Evolutionary conservation across 1,140 invertebrate genomes (phyloP).

Genomic region (Cotesia glomerata): DNA sequence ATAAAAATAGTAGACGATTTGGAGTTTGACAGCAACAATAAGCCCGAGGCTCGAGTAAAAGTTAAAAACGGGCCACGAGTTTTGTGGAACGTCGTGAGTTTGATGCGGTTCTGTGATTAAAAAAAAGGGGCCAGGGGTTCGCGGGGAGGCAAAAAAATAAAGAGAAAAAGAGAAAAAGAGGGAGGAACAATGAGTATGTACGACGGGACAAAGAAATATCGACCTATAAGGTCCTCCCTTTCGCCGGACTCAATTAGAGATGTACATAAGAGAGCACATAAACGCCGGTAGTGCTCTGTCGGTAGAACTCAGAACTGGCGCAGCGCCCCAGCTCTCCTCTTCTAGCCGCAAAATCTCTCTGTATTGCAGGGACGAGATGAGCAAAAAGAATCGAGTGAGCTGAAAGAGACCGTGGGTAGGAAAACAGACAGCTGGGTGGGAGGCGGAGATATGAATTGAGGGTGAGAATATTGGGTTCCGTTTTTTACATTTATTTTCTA

Average conservation of each 20-base stretch:
- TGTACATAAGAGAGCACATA: slow-evolving; percentile 26
- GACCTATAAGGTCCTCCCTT: slow-evolving; percentile 28
- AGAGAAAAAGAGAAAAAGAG: background rate
- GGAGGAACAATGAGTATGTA: slow-evolving; percentile 32
- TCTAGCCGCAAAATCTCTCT: no score
- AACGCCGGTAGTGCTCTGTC: background rate
- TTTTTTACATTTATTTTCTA: no score
- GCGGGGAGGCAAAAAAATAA: background rate
- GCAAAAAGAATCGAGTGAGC: no score
- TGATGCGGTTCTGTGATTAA: slow-evolving; percentile 34
- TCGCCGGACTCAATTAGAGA: slow-evolving; percentile 36
- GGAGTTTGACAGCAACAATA: background rate
- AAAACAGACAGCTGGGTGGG: no score
- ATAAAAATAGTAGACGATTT: no score
- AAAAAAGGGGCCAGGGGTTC: slow-evolving; percentile 13
- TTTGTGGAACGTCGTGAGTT: slow-evolving; percentile 26
- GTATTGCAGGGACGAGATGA: no score
- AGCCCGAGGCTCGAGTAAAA: background rate
- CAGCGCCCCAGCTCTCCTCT: no score
- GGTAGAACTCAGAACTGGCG: background rate
- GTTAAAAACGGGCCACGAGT: slow-evolving; percentile 30
- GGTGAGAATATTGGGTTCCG: no score
- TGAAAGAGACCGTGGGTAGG: no score
- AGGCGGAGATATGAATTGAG: no score
- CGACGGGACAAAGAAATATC: slow-evolving; percentile 34